Conservation (phyloP, 2,113 vertebrate genomes). For the Anoura caudifer region DNA sequence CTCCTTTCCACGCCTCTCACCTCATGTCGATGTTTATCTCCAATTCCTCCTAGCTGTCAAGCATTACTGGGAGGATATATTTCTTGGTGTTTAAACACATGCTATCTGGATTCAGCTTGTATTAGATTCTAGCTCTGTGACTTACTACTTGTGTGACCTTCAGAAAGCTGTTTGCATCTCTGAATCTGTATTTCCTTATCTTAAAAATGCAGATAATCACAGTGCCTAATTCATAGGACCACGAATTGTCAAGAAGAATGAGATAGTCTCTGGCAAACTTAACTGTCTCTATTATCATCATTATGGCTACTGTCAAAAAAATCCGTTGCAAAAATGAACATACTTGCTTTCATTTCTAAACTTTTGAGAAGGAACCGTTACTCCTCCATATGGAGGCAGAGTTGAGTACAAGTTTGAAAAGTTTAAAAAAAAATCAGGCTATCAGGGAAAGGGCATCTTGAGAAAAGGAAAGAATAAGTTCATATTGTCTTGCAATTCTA, state of each 20-base stretch:
- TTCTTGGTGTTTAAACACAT: neutral
- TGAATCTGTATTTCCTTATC: neutral
- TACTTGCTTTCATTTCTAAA: slow-evolving; percentile 20
- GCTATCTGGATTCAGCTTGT: neutral
- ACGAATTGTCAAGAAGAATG: neutral
- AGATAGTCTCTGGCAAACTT: neutral
- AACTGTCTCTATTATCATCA: neutral
- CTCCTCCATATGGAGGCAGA: neutral
- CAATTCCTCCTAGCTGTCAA: neutral
- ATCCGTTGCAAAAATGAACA: neutral
- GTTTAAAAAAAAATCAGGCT: neutral
- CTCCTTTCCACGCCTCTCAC: neutral
- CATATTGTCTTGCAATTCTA: neutral
- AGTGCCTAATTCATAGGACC: neutral
- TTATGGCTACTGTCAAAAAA: neutral
- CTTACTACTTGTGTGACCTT: neutral
- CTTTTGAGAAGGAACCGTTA: neutral
- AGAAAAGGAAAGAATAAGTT: neutral
- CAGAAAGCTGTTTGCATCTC: neutral
- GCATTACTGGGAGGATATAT: neutral
- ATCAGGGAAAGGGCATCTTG: neutral
- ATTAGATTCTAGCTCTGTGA: neutral
- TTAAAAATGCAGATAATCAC: slow-evolving; percentile 22
- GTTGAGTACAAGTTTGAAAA: neutral
- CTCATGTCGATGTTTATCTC: neutral